Conservation (phyloP, 2,797 vertebrate species). For the Forpus xanthops region DNA sequence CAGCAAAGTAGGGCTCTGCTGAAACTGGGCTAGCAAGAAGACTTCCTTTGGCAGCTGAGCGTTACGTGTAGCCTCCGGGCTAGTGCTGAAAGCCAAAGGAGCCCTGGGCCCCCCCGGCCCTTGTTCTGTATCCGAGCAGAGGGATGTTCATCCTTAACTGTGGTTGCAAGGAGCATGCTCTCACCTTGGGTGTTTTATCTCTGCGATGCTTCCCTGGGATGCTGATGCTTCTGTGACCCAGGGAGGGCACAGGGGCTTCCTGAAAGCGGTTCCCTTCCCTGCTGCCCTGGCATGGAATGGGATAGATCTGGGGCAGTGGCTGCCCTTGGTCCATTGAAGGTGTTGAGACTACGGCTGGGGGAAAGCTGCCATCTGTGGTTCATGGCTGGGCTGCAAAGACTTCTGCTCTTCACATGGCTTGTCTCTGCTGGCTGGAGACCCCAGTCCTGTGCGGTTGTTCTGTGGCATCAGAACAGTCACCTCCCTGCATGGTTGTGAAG, state of each 20-base stretch:
- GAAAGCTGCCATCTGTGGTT: neutral
- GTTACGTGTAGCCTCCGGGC: neutral
- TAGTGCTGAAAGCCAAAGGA: neutral
- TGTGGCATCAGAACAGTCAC: neutral
- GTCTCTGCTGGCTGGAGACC: neutral
- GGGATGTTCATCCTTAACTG: neutral
- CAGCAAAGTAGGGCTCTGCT: neutral
- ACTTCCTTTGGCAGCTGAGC: neutral
- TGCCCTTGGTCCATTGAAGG: neutral
- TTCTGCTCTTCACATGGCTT: neutral
- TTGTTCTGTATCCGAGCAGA: neutral
- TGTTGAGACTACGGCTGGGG: neutral
- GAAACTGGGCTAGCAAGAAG: slow-evolving; percentile 5
- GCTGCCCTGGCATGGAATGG: neutral
- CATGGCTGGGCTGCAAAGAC: neutral
- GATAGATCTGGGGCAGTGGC: neutral
- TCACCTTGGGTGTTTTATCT: neutral
- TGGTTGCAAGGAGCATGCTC: neutral
- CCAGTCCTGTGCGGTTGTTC: neutral
- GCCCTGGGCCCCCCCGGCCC: neutral
- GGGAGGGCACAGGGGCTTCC: accelerated
- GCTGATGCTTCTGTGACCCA: neutral
- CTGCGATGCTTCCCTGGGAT: neutral
- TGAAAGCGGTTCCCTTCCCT: neutral
- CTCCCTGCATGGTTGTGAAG: neutral